Conservation (phyloP, 2,113 vertebrate species). For the Zeus faber region DNA sequence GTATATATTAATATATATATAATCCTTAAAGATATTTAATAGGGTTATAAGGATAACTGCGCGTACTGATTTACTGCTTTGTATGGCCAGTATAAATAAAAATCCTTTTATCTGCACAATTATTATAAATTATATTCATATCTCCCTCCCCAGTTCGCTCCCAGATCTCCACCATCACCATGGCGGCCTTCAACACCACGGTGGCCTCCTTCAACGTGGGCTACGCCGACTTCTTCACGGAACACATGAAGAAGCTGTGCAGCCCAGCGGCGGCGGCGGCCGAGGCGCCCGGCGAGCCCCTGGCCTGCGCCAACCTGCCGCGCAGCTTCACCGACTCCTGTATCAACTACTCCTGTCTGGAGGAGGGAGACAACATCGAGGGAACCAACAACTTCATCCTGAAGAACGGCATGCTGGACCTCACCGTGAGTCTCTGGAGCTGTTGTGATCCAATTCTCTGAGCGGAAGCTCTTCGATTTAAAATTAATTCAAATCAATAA, state of each 20-base stretch:
- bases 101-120: too few relatives aligned
- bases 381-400: conserved; percentile 96
- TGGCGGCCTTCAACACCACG: conserved; percentile 98
- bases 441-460: too few relatives aligned
- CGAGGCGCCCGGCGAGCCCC: conserved; percentile 88
- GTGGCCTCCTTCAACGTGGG: conserved; percentile 97
- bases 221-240: conserved; percentile 96
- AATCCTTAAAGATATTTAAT: too few relatives aligned
- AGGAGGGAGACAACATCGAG: conserved; percentile 94
- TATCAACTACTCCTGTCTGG: conserved; percentile 96
- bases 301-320: conserved; percentile 93
- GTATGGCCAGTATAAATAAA: too few relatives aligned
- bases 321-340: conserved; percentile 98
- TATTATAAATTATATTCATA: too few relatives aligned
- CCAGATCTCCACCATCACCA: conserved; percentile 98
- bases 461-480: too few relatives aligned
- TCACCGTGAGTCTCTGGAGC: conserved; percentile 78
- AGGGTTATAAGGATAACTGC: too few relatives aligned
- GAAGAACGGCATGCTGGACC: conserved; percentile 98
- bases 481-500: too few relatives aligned
- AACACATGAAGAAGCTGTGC: conserved; percentile 97
- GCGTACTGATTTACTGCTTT: too few relatives aligned
- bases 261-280: conserved; percentile 86
- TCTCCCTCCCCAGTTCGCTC: conserved; percentile 81
- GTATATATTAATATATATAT: too few relatives aligned